Conservation (phyloP, 2,888 invertebrate species). For the Copidosoma aretas region DNA sequence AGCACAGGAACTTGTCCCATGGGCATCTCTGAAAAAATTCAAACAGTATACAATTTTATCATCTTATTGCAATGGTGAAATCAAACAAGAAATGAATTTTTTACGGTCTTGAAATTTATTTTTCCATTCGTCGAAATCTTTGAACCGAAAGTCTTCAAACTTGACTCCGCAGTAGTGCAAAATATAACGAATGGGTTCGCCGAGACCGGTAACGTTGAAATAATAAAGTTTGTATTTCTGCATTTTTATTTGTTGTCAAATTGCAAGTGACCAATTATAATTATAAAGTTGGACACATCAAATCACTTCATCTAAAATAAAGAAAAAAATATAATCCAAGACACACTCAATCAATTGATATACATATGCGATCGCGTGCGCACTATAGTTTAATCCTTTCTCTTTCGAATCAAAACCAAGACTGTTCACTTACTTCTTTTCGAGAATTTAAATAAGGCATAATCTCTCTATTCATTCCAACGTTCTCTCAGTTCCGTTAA, state of each 20-base stretch:
- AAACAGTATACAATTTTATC: background rate
- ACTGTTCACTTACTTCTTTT: no score
- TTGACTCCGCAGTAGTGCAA: conserved; percentile 56
- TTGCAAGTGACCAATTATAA: no score
- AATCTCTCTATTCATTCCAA: no score
- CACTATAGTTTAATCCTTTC: no score
- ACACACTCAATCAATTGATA: no score
- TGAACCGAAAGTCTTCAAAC: conserved; percentile 60
- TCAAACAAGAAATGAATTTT: conserved; percentile 10
- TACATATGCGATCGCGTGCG: no score
- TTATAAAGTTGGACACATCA: no score
- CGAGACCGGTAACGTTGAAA: conserved; percentile 61
- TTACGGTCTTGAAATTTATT: conserved; percentile 46
- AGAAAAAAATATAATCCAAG: no score
- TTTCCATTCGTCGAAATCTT: conserved; percentile 53
- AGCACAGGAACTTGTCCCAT: conserved; percentile 64
- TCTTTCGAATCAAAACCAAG: no score
- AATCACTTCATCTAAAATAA: no score
- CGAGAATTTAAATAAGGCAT: no score
- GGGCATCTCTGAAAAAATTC: conserved; percentile 58
- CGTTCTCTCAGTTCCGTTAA: no score
- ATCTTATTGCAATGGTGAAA: background rate
- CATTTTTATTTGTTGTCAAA: conserved; percentile 18
- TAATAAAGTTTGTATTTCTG: conserved; percentile 60
- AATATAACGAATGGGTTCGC: conserved; percentile 59